Base-by-base conservation (phyloP, 2,888 invertebrate species). In the Hermaeophaga mercurialis region DNA sequence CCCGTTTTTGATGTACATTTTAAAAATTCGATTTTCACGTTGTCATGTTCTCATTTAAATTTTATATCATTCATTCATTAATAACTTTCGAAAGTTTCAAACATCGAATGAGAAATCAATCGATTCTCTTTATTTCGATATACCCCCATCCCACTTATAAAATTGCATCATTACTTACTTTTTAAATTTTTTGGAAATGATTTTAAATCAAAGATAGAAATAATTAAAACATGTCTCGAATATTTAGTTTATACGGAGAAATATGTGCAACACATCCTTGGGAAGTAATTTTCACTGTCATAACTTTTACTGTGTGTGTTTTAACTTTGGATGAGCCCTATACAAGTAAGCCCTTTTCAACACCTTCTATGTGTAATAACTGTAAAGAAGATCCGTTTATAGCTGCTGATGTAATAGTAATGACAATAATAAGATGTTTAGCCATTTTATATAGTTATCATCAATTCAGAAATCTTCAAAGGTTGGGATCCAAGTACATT, bases 201-300 rank as follows among this genome's bases (percentile, higher is more conserved):
- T 31, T 31, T 31, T 3, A 11, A 31, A 3, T 9, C 7, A 2
- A 33, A 33, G 33, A 14, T 33, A n/a, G 33, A 8, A 33, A 33
- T 36, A 36, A 17, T 8, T 36, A 17, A 11, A 66, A 61, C 49
- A 71, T 71, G 70, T 70, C 69, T 76, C 84, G 83, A 69, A 79
- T 89, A 64, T 94, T 92, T 84, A 86, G 87, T 59, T 84, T 85
- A 44, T 90, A 93, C 74, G 94, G 95, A 39, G 87, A 89, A 72
- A 87, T 94, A 75, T 95, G 95, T 80, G 94, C 94, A 61, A 85
- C 88, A 31, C 92, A 94, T 79, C 94, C 95, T 49, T 91, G 94
- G 88, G 95, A 96, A 79, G 94, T 96, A 62, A 94, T 96, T 65
- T 91, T 95, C 36, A 88, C 89, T 33, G 87, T 90, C 6, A 78